phyloP scores from a whole-genome alignment of 2,797 vertebrate species.

The Leptoclinus maculatus region DNA sequence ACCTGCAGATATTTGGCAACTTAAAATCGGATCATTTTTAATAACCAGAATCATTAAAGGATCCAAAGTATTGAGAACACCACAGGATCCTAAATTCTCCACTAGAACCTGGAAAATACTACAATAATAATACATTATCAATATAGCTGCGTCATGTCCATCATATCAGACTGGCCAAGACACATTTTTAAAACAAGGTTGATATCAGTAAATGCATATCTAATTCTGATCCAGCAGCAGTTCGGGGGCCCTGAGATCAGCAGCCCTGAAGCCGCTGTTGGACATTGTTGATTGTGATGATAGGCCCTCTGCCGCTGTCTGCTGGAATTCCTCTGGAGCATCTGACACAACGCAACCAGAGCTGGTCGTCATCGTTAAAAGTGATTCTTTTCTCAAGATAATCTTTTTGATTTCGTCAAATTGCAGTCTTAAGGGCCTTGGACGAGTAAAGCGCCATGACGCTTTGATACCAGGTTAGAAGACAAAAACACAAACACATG shows the following conservation, averaged over 20 bases:
- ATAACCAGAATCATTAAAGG: not conserved
- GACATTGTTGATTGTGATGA: not conserved
- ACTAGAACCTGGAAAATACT: not conserved
- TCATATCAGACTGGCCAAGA: not conserved
- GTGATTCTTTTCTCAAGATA: not conserved
- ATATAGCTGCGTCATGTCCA: not conserved
- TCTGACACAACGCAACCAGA: constrained; percentile 18
- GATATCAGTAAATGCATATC: constrained; percentile 12
- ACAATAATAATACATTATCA: not conserved
- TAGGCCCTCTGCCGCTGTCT: not conserved
- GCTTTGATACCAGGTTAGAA: constrained; percentile 53
- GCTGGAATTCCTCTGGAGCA: constrained; percentile 40
- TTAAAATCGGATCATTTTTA: not conserved
- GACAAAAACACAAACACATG: constrained; percentile 32
- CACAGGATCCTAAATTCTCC: not conserved
- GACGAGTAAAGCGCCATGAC: not conserved
- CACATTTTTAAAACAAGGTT: constrained; percentile 9
- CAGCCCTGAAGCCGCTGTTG: not conserved
- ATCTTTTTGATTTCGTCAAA: constrained; percentile 3
- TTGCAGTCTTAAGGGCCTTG: constrained; percentile 18
- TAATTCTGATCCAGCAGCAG: constrained; percentile 18
- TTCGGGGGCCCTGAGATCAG: constrained; percentile 15
- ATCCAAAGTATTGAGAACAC: not conserved
- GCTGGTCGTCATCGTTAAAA: not conserved
- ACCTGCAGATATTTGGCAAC: not conserved